A percentile compares a stretch with the other conserved stretches of the same genome.
phyloP scores from a whole-genome alignment of 2,888 invertebrate species.

The Diarsia dahlii region DNA sequence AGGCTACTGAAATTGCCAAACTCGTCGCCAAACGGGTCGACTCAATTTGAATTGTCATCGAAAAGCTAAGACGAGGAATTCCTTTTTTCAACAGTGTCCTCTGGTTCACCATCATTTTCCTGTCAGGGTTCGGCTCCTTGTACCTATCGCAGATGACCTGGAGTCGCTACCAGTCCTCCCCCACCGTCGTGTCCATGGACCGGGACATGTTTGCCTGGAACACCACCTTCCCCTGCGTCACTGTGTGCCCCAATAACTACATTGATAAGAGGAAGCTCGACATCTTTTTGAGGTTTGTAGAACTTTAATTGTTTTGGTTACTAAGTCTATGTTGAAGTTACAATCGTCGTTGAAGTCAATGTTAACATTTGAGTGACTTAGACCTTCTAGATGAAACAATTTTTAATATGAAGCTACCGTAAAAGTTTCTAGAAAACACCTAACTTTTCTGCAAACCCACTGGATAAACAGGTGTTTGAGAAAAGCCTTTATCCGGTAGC shows the following conservation, averaged over 20 bases:
- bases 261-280: conserved; percentile 90
- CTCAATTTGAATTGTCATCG: no score
- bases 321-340: background rate
- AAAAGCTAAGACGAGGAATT: no score
- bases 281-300: conserved; percentile 87
- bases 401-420: background rate
- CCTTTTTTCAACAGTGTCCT: conserved; percentile 81
- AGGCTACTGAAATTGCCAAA: no score
- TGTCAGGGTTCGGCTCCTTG: conserved; percentile 90
- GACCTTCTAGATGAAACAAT: background rate
- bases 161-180: conserved; percentile 92
- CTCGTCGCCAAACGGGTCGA: no score
- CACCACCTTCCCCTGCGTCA: conserved; percentile 93
- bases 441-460: background rate
- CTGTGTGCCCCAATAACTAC: conserved; percentile 92
- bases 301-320: background rate
- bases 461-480: background rate
- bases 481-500: no score
- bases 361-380: background rate
- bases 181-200: conserved; percentile 94
- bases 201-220: conserved; percentile 93
- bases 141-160: conserved; percentile 91
- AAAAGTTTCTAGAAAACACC: background rate
- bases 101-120: conserved; percentile 89
- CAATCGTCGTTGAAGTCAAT: no score